Base-by-base conservation (phyloP, 2,113 vertebrate genomes). In the Xerus inauris region DNA sequence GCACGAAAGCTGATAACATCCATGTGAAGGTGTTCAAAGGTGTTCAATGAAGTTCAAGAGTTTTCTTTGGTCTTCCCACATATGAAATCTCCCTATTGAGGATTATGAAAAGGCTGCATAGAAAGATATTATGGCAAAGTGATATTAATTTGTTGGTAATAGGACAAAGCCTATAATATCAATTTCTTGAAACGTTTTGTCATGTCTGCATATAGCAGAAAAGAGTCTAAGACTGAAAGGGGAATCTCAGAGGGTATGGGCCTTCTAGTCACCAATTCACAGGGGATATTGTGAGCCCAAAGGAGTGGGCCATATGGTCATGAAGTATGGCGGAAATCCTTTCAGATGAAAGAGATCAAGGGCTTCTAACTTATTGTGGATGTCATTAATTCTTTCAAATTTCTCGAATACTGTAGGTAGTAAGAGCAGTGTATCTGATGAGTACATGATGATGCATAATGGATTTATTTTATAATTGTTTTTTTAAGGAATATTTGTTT, bases 241-340 rank as follows among this genome's bases (percentile, higher is more conserved):
- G 75, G 79, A 87, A 79, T 30, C 16, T 24, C 3, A 73, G 30
- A 51, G 9, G 22, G 5, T 19, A 47, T 20, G 32, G 17, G 2
- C 57, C 10, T 93, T 79, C 4, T 5, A 71, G 22, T 22, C 69
- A 54, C 16, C 10, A 13, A 12, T 57, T 45, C 47, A 62, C 5
- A 35, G 22, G 62, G 12, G 59, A 13, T 6, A 28, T 59, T 38
- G 4, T 3, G 16, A 38, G 3, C 40, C 19, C 54, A n/a, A 54
- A 9, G 6, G 20, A n/a, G 11, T 51, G 8, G 35, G 32, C 8
- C 65, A 4, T 10, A 6, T 17, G 57, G 5, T 2, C 4, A 17
- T 5, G n/a, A 81, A 32, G 12, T 16, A 51, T 17, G 26, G 8
- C 45, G 35, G 16, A 14, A 30, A 1, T 35, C 67, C 28, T 17